Conservation (phyloP, 2,113 vertebrate genomes). For the Hippocampus barbouri region DNA sequence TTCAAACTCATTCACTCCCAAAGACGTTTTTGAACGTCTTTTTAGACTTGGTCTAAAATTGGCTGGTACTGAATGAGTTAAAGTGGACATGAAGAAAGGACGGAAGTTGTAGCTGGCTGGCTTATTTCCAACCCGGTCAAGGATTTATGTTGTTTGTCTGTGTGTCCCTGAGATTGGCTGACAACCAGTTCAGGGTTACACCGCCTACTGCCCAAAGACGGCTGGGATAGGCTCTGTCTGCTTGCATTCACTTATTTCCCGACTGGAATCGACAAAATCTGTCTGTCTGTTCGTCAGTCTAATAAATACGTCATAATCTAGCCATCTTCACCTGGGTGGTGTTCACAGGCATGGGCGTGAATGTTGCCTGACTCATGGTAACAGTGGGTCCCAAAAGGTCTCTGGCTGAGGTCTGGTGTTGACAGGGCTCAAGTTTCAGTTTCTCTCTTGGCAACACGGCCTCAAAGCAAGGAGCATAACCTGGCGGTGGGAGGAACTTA, state of each 20-base stretch:
- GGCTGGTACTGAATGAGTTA: too few species aligned
- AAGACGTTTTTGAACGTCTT: too few species aligned
- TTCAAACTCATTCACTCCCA: too few species aligned
- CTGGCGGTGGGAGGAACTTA: conserved; percentile 92
- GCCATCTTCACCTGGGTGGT: conserved; percentile 81
- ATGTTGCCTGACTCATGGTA: conserved; percentile 88
- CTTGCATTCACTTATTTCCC: background rate
- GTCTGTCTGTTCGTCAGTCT: background rate
- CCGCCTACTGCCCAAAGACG: too few species aligned
- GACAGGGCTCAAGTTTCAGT: conserved; percentile 85
- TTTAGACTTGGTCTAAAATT: too few species aligned
- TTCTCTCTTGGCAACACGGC: conserved; percentile 91
- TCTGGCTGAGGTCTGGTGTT: conserved; percentile 77
- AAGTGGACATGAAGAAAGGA: too few species aligned
- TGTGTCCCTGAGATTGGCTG: too few species aligned
- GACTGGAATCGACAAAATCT: background rate
- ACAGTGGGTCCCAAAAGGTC: conserved; percentile 86
- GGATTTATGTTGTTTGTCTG: too few species aligned
- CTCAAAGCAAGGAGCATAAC: conserved; percentile 92
- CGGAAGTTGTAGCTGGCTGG: too few species aligned
- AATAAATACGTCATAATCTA: background rate
- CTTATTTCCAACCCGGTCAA: too few species aligned
- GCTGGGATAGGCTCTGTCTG: too few species aligned
- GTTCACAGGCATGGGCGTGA: conserved; percentile 89
- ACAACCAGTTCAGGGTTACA: too few species aligned